phyloP scores from a whole-genome alignment of 2,113 vertebrate species.

The Tragelaphus imberbis region DNA sequence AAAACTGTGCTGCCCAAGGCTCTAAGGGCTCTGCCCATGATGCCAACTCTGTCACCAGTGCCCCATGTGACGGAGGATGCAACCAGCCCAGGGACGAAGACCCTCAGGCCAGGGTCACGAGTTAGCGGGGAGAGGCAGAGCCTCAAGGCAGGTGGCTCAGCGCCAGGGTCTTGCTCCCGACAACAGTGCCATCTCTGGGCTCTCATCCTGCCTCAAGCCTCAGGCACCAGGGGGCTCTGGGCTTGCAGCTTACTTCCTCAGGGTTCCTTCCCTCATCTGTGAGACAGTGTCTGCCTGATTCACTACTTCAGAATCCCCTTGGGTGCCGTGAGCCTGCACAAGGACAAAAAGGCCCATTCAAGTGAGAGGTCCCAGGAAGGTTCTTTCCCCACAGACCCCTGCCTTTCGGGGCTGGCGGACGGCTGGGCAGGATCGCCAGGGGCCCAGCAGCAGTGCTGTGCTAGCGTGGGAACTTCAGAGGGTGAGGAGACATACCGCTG shows the following conservation, averaged over 20 bases:
- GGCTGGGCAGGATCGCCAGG: fast-evolving
- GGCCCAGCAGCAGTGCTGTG: background rate
- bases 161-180: background rate
- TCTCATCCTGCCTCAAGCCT: background rate
- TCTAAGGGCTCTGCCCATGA: background rate
- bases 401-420: too few relatives aligned
- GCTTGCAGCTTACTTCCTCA: background rate
- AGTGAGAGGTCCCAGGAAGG: background rate
- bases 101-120: background rate
- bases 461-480: background rate
- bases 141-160: background rate
- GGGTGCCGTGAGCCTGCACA: too few relatives aligned
- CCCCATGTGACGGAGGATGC: background rate
- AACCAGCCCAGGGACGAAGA: background rate
- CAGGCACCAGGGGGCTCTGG: background rate
- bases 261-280: too few relatives aligned
- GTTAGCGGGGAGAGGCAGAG: background rate
- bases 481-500: background rate
- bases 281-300: background rate
- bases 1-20: background rate
- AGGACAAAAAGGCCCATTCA: background rate
- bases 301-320: background rate
- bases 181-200: fast-evolving
- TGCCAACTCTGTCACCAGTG: too few relatives aligned
- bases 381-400: background rate